Base-by-base conservation (phyloP, 2,797 vertebrate genomes). In the Artibeus jamaicensis region DNA sequence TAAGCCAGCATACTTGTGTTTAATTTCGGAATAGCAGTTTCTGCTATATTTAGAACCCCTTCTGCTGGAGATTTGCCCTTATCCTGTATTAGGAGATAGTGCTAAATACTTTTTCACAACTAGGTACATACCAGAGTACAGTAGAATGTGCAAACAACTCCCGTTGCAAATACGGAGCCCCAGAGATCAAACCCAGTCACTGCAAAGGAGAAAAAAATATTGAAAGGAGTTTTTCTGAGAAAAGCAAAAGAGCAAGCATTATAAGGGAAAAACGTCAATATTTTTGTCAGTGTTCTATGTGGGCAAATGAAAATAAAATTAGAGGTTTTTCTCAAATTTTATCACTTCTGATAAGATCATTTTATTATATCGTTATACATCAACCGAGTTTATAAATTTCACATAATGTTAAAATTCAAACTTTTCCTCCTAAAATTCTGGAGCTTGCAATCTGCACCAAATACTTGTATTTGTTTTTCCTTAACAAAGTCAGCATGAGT, bases 121-220 rank as follows among this genome's bases (percentile, higher is more conserved):
- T 76, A 78, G 6, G 88, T 98, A 98, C 99, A 26, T 98, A 99
- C 98, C 98, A 99, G 93, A 16, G 99, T 99, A 96, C 99, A 99
- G 88, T 99, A 99, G 96, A 99, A 99, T 2, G 99, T 99, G 97
- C 99, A 99, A 95, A 99, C 98, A 70, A 98, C 96, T 93, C 99
- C 99, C 81, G 99, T 99, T 53, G 99, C 99, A 97, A 98, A 98
- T 93, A 99, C 98, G 62, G 99, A 99, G 70, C 98, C 99, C 99
- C 99, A 99, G 78, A 99, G 98, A 96, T 99, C 97, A 98, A 99
- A 99, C 65, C 99, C 98, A 68, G 99, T 99, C 93, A 99, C 99
- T 99, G 95, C 2, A 37, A 96, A 98, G 97, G 3, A 79, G 88
- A 12, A 94, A 96, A 96, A 76, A 77, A 68, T 3, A 74, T 21